phyloP scores from a whole-genome alignment of 2,113 vertebrate genomes.

The Paramormyrops kingsleyae region DNA sequence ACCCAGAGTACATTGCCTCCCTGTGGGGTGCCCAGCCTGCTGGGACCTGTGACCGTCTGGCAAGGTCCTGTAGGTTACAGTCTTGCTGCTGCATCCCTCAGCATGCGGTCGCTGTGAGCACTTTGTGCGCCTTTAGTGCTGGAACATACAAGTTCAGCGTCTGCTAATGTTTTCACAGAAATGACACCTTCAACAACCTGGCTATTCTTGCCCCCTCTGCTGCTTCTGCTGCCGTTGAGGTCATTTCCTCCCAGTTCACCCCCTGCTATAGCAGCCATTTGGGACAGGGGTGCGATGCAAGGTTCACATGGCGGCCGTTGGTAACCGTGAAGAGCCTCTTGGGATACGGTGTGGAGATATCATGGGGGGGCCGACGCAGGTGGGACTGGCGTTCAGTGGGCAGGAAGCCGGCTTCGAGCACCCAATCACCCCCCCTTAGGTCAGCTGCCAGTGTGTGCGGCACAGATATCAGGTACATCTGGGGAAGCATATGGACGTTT shows the following conservation, averaged over 20 bases:
- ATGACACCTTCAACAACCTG: not conserved
- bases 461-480: not conserved
- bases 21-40: not conserved
- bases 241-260: not conserved
- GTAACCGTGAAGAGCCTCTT: slow-evolving; percentile 21
- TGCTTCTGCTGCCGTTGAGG: not conserved
- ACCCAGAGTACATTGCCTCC: not conserved
- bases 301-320: slow-evolving; percentile 28
- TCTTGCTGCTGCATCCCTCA: not conserved
- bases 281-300: slow-evolving; percentile 24
- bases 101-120: not conserved
- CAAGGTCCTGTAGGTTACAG: not conserved
- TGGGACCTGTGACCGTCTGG: not conserved
- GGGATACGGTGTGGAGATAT: not conserved
- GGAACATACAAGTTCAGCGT: not conserved
- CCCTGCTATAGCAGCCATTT: slow-evolving; percentile 23
- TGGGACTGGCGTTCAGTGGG: not conserved
- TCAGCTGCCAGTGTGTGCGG: not conserved
- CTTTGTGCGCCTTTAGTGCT: not conserved
- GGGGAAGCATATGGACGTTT: not conserved
- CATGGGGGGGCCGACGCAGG: not conserved
- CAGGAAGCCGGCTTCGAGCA: not conserved
- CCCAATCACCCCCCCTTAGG: no score
- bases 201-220: not conserved
- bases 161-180: not conserved